Conservation (phyloP, 1,140 invertebrate species). For the Drosophila guanche region DNA sequence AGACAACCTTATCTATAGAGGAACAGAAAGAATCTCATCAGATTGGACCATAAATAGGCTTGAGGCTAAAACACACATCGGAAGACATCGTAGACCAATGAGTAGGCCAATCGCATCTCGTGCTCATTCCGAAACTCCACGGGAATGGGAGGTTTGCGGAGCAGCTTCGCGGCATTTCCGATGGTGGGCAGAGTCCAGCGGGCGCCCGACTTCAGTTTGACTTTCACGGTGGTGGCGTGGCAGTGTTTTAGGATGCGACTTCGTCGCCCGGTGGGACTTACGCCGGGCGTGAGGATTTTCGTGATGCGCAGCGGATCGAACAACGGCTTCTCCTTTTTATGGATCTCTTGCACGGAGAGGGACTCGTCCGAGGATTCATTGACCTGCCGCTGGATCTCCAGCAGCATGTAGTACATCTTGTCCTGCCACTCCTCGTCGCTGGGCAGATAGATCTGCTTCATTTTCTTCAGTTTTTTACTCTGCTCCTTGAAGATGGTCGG, state of each 20-base stretch:
- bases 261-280: conserved; percentile 52
- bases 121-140: conserved; percentile 88
- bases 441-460: conserved; percentile 85
- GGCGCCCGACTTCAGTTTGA: conserved; percentile 50
- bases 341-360: conserved; percentile 61
- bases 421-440: conserved; percentile 90
- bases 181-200: conserved; percentile 85
- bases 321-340: conserved; percentile 68
- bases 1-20: conserved; percentile 87
- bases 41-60: neutral
- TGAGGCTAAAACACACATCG: conserved; percentile 86
- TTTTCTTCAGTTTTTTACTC: conserved; percentile 58
- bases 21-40: conserved; percentile 85
- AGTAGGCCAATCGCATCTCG: conserved; percentile 90
- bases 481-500: conserved; percentile 80
- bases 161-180: conserved; percentile 86
- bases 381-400: conserved; percentile 87
- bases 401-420: conserved; percentile 89
- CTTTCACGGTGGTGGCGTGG: conserved; percentile 53
- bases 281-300: conserved; percentile 52
- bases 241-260: conserved; percentile 58
- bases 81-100: conserved; percentile 91
- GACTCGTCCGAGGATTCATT: conserved; percentile 66
- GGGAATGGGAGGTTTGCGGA: conserved; percentile 84
- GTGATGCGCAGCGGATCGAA: conserved; percentile 69